Conservation (phyloP, 2,888 invertebrate genomes). For the Drosophila quasianomalipes region DNA sequence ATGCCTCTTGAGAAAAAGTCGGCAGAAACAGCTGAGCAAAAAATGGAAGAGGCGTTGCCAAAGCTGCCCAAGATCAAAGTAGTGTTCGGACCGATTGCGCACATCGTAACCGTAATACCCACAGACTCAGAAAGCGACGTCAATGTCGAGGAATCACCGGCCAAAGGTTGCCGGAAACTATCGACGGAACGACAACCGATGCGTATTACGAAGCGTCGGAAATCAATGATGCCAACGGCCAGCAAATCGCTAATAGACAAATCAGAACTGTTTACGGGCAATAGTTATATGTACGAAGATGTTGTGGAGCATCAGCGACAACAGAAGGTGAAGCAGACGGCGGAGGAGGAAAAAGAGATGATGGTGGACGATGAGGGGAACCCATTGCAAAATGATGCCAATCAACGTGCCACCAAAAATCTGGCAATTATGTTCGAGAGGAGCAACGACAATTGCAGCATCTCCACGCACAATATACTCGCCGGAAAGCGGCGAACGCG, state of each 20-base stretch:
- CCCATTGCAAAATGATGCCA: background rate
- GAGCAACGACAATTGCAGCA: constrained; percentile 78
- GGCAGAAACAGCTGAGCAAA: background rate
- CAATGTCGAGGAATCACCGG: background rate
- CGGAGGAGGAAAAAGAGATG: background rate
- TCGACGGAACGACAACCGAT: background rate
- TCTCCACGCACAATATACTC: constrained; percentile 84
- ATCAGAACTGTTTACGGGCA: constrained; percentile 46
- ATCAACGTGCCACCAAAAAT: constrained; percentile 34
- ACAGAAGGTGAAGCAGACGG: constrained; percentile 22
- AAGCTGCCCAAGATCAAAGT: constrained; percentile 57
- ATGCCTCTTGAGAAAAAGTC: background rate
- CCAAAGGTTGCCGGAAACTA: background rate
- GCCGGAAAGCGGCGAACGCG: constrained; percentile 81
- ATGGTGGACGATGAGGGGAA: constrained; percentile 18
- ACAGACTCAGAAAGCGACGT: background rate
- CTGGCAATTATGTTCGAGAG: constrained; percentile 76
- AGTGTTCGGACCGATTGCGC: constrained; percentile 49
- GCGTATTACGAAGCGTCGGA: constrained; percentile 48
- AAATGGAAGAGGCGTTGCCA: background rate
- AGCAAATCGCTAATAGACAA: constrained; percentile 73
- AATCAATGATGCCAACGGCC: constrained; percentile 67
- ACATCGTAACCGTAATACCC: constrained; percentile 38
- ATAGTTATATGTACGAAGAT: constrained; percentile 73
- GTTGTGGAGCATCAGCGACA: constrained; percentile 51